A percentile compares a stretch with the other conserved stretches of the same genome.
Conservation (phyloP, 1,140 invertebrate genomes). For the Oncopodura yosiiana region DNA sequence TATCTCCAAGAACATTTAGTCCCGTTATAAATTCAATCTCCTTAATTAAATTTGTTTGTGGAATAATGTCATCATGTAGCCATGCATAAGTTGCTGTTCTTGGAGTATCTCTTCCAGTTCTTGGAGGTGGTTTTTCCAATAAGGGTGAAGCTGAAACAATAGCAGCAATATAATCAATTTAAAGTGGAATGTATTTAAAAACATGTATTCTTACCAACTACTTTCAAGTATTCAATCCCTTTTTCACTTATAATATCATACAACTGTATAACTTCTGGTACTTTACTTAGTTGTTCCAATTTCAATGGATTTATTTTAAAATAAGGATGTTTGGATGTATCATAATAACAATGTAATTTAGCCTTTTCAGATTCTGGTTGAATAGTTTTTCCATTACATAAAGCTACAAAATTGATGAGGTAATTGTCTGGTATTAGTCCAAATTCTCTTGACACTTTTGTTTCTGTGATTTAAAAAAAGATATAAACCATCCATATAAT, state of each 20-base stretch:
- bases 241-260: slow-evolving; percentile 18
- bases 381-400: slow-evolving; percentile 24
- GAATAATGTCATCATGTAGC: slow-evolving; percentile 18
- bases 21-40: slow-evolving; percentile 27
- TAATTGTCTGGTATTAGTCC: not conserved
- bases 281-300: slow-evolving; percentile 11
- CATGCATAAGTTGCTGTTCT: slow-evolving; percentile 26
- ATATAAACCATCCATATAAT: not conserved
- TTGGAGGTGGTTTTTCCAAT: slow-evolving; percentile 16
- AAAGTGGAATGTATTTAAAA: no score
- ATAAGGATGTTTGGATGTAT: slow-evolving; percentile 15
- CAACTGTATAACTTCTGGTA: slow-evolving; percentile 14
- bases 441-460: not conserved
- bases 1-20: slow-evolving; percentile 13
- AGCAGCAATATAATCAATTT: no score
- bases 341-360: slow-evolving; percentile 18
- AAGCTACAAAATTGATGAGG: slow-evolving; percentile 13
- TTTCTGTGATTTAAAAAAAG: not conserved
- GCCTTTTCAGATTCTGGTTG: slow-evolving; percentile 7
- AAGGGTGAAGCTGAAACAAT: not conserved
- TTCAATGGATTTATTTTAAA: slow-evolving; percentile 26
- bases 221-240: slow-evolving; percentile 15
- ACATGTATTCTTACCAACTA: no score
- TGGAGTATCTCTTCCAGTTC: not conserved
- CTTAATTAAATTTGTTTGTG: slow-evolving; percentile 2